These are phyloP conservation scores for Acanthococcus lagerstroemiae DNA, from an alignment of 2,888 invertebrate species.

Conservation along the genomic window DNA sequence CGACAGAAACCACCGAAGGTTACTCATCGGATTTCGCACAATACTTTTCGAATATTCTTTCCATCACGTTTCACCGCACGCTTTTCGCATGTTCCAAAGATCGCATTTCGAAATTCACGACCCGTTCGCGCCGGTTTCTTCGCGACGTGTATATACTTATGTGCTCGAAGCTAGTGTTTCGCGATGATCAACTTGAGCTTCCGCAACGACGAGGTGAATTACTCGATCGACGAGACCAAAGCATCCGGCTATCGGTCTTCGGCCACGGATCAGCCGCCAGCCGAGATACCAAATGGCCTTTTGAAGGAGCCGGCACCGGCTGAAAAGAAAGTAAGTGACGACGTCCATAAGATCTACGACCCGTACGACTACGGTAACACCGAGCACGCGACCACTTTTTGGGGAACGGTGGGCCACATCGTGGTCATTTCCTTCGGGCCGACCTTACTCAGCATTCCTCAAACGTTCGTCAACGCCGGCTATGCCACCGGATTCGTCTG, in stretches of 20 bases:
- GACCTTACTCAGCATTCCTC: constrained; percentile 17
- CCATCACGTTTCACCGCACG: no score
- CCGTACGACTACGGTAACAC: constrained; percentile 1
- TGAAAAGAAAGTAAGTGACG: no score
- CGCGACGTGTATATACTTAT: no score
- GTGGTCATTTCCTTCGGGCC: constrained; percentile 8
- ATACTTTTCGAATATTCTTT: no score
- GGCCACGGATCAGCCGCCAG: background rate
- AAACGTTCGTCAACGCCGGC: constrained; percentile 8
- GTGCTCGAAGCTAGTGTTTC: no score
- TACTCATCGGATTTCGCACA: no score
- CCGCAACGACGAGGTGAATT: background rate
- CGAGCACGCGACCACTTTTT: constrained; percentile 16
- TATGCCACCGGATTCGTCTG: constrained; percentile 17
- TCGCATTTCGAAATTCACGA: no score
- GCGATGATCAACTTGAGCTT: background rate
- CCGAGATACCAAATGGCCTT: background rate
- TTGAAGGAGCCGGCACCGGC: background rate
- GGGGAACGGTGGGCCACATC: constrained; percentile 8
- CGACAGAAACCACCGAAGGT: no score
- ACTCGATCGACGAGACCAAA: background rate
- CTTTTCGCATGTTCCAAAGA: no score
- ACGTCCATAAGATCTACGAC: background rate
- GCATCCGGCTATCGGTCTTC: background rate
- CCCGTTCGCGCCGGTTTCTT: no score